phyloP scores from a whole-genome alignment of 1,140 invertebrate species.

The Leucophenga varia region DNA sequence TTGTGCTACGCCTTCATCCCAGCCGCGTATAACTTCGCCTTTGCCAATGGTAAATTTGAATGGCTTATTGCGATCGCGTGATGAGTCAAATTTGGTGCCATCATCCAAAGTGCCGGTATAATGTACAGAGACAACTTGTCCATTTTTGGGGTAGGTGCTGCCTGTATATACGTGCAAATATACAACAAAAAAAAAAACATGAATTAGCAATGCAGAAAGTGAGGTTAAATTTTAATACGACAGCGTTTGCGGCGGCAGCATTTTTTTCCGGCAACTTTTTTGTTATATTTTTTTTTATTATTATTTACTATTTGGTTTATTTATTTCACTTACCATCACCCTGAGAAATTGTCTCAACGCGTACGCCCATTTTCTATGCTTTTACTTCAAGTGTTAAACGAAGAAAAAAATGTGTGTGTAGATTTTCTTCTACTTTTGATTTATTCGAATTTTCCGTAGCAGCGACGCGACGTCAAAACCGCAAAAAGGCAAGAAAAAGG shows the following conservation, averaged over 20 bases:
- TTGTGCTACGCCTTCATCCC: conserved; percentile 94
- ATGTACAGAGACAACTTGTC: conserved; percentile 92
- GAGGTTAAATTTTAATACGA: conserved; percentile 4
- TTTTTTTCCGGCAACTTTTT: no score
- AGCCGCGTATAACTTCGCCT: conserved; percentile 87
- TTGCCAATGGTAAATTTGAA: conserved; percentile 94
- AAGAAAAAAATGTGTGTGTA: no score
- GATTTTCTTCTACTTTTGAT: no score
- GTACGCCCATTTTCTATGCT: conserved; percentile 69
- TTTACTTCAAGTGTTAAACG: no score
- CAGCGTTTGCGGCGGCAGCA: no score
- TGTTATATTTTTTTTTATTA: not conserved
- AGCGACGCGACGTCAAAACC: no score
- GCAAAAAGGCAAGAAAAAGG: no score
- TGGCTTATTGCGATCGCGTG: conserved; percentile 85
- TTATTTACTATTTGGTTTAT: conserved; percentile 35
- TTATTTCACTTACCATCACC: conserved; percentile 81
- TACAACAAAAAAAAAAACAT: no score
- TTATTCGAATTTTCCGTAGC: no score
- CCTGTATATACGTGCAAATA: no score
- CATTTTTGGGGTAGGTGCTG: conserved; percentile 84
- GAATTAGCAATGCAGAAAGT: conserved; percentile 11
- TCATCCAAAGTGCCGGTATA: conserved; percentile 86
- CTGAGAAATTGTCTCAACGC: conserved; percentile 69
- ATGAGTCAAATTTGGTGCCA: conserved; percentile 92